A percentile compares a stretch with the other conserved stretches of the same genome.
These are phyloP conservation scores for Diarsia dahlii DNA, from an alignment of 2,888 invertebrate species.

Conservation along the genomic window DNA sequence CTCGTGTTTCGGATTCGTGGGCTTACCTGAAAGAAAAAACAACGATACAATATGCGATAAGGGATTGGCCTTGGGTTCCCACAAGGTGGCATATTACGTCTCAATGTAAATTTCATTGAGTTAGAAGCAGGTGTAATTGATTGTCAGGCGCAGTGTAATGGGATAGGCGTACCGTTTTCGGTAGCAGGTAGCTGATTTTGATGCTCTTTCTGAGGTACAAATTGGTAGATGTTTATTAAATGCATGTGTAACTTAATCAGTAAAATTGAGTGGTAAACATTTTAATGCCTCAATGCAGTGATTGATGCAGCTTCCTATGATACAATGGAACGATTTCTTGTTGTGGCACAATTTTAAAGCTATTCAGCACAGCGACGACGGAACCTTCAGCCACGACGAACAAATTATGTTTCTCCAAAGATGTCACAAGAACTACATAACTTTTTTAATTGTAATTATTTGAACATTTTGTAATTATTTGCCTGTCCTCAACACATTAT, in stretches of 20 bases:
- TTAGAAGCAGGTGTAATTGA: slow-evolving; percentile 39
- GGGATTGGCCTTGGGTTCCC: slow-evolving; percentile 34
- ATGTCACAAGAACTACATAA: neutral
- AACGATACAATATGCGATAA: slow-evolving; percentile 52
- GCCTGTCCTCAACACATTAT: too few relatives aligned
- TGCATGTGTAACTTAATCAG: neutral
- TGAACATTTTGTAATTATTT: neutral
- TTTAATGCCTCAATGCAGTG: neutral
- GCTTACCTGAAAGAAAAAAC: slow-evolving; percentile 68
- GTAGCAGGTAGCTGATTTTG: slow-evolving; percentile 36
- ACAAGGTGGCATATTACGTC: slow-evolving; percentile 23
- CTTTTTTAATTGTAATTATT: neutral
- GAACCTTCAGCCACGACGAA: neutral
- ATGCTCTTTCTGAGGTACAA: neutral
- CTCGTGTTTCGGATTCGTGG: slow-evolving; percentile 7
- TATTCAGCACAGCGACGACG: neutral
- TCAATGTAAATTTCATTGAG: slow-evolving; percentile 54
- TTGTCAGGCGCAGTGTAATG: slow-evolving; percentile 13
- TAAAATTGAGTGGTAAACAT: neutral
- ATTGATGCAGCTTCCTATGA: neutral
- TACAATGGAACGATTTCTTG: neutral
- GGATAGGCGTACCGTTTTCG: slow-evolving; percentile 19
- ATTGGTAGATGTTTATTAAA: neutral
- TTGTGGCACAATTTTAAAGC: neutral
- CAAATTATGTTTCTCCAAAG: neutral